phyloP scores from a whole-genome alignment of 2,888 invertebrate genomes.

The Sphaerophoria rueppellii region DNA sequence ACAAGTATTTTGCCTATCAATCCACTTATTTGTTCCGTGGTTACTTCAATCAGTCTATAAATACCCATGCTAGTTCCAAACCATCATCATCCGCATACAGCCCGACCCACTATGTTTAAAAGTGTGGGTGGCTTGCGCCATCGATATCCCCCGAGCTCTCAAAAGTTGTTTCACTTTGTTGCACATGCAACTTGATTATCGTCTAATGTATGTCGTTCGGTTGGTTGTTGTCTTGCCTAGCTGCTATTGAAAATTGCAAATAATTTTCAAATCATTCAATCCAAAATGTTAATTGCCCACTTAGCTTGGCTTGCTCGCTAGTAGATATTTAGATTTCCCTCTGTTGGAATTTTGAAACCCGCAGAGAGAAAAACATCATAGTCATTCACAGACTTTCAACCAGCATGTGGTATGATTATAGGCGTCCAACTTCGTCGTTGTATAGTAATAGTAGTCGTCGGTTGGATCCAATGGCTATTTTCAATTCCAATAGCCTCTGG shows the following conservation, averaged over 20 bases:
- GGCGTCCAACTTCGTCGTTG: neutral
- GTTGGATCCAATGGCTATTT: neutral
- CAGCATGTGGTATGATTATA: slow-evolving; percentile 44
- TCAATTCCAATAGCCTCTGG: slow-evolving; percentile 16
- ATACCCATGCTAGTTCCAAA: slow-evolving; percentile 47
- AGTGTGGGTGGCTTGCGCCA: slow-evolving; percentile 45
- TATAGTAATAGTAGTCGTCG: neutral
- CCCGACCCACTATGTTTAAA: slow-evolving; percentile 38
- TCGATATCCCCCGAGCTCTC: slow-evolving; percentile 17
- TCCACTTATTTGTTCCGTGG: slow-evolving; percentile 30
- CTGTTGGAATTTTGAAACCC: slow-evolving; percentile 9
- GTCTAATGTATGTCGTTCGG: neutral
- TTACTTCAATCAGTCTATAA: slow-evolving; percentile 39
- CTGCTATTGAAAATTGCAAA: slow-evolving; percentile 29
- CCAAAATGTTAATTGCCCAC: slow-evolving; percentile 60
- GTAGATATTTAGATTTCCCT: slow-evolving; percentile 16
- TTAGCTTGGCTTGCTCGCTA: slow-evolving; percentile 35
- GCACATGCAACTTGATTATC: slow-evolving; percentile 18
- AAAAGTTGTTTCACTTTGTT: slow-evolving; percentile 35
- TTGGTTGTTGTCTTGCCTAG: neutral
- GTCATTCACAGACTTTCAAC: slow-evolving; percentile 36
- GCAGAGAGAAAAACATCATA: slow-evolving; percentile 14
- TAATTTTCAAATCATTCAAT: slow-evolving; percentile 63
- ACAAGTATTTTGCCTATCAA: slow-evolving; percentile 20
- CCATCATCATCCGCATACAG: neutral